phyloP scores from a whole-genome alignment of 2,888 invertebrate species.

The Nephrotoma guestfalica region DNA sequence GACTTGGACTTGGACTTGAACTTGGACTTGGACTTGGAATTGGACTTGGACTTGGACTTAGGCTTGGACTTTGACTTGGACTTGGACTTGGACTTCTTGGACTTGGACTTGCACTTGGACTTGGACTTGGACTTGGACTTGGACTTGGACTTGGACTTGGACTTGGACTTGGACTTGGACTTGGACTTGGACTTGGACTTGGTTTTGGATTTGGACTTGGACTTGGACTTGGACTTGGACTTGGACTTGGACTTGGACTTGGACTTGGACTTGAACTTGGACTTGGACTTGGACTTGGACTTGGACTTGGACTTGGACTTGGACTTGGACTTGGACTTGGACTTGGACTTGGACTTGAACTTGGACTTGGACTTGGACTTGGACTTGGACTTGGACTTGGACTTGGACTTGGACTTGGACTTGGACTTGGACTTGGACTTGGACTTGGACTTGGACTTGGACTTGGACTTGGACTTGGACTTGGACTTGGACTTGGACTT shows the following conservation, averaged over 20 bases:
- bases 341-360: constrained; percentile 8
- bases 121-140: constrained; percentile 8
- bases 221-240: constrained; percentile 7
- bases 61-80: background rate
- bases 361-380: constrained; percentile 8
- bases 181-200: constrained; percentile 7
- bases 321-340: constrained; percentile 8
- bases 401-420: constrained; percentile 7
- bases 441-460: constrained; percentile 5
- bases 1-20: background rate
- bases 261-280: constrained; percentile 7
- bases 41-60: background rate
- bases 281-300: constrained; percentile 7
- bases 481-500: constrained; percentile 5
- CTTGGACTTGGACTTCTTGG: background rate
- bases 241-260: constrained; percentile 7
- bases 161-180: constrained; percentile 7
- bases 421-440: background rate
- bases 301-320: constrained; percentile 9
- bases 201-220: constrained; percentile 5
- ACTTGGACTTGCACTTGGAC: constrained; percentile 7
- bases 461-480: background rate
- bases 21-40: background rate
- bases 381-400: constrained; percentile 7
- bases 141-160: constrained; percentile 7